Base-by-base conservation (phyloP, 2,888 invertebrate genomes). In the Caradrina kadenii region DNA sequence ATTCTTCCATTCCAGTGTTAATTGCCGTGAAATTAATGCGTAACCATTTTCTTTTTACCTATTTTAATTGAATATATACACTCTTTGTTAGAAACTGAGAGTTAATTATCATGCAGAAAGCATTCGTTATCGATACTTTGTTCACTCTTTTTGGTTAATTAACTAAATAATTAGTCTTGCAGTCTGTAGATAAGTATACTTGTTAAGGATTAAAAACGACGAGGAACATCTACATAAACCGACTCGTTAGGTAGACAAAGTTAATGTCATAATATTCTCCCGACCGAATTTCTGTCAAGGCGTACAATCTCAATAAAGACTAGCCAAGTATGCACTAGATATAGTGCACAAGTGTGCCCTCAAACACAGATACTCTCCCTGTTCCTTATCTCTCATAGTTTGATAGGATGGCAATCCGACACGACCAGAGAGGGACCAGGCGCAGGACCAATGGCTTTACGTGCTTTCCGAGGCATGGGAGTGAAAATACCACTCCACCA, bases 21-120 rank as follows among this genome's bases (percentile, higher is more conserved):
- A 82, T 81, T 81, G n/a, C 67, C 84, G 70, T 82, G 82, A 72
- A 81, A 78, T 73, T 8, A 69, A 71, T 75, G 61, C 65, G 48
- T 35, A 48, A 54, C 31, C 21, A 74, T 73, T 83, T 77, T 62
- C 63, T 67, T 77, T 80, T 70, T 70, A 50, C 22, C 60, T 39
- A 48, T 77, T 73, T 59, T 56, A 70, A 70, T 77, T 59, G 42
- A 55, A 65, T 35, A 54, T 35, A 54, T 22, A 59, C 22, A 52
- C 21, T 42, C 58, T 50, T 48, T 68, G 61, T 59, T 64, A 53
- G 48, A 64, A 66, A 48, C 52, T 68, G 4, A 52, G 45, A 45
- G 35, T 58, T n/a, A 21, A 62, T 55, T 62, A 22, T 50, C 50
- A 73, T 52, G 35, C 49, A 45, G 19, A 54, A 22, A 45, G 49